Evolutionary conservation across 2,888 invertebrate genomes (phyloP), one percentile per base, ranked within the genome.

Genomic region (Sturmia bella): DNA sequence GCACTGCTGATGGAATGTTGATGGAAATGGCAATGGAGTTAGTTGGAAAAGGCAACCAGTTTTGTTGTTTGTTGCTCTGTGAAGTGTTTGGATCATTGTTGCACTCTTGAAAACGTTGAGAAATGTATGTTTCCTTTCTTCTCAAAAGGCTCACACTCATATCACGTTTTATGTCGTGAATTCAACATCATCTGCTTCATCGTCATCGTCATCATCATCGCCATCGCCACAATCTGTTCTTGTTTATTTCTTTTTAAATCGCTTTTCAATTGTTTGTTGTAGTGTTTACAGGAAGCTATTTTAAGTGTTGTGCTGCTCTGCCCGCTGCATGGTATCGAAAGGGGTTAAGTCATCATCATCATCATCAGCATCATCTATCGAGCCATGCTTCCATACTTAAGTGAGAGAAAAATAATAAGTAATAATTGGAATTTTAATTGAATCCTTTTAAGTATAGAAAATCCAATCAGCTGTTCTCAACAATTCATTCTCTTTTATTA

Each of bases 1-100:
- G 70, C 69, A 73, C 68, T 61, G 72, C 68, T 81, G n/a, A n/a
- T n/a, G 76, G 81, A 77, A 81, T 81, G 68, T 52, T 50, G 56
- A 73, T 54, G 68, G 52, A 75, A 74, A 75, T 69, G 64, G 63
- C 59, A 75, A 54, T 63, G 21, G 45, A 69, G 69, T 37, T 45
- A 64, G 39, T 48, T 64, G 11, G 52, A 21, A 37, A 45, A 15
- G 43, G 24, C 41, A 45, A 17, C 21, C 9, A 27, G 27, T 27
- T 6, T 6, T 32, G 39, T 66, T 64, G 13, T 21, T 41, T 13
- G 52, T 70, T 17, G 27, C 17, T 37, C 24, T 59, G 24, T 41
- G 41, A 24, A 48, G 32, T 43, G 17, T 61, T 12, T 27, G 48
- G 24, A 11, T 19, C 15, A 37, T 50, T 19, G 21, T 17, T 41